A percentile compares a stretch with the other conserved stretches of the same genome.
These are phyloP conservation scores for Phanerotoma sp. DNA, from an alignment of 2,888 invertebrate genomes.

Conservation along the genomic window DNA sequence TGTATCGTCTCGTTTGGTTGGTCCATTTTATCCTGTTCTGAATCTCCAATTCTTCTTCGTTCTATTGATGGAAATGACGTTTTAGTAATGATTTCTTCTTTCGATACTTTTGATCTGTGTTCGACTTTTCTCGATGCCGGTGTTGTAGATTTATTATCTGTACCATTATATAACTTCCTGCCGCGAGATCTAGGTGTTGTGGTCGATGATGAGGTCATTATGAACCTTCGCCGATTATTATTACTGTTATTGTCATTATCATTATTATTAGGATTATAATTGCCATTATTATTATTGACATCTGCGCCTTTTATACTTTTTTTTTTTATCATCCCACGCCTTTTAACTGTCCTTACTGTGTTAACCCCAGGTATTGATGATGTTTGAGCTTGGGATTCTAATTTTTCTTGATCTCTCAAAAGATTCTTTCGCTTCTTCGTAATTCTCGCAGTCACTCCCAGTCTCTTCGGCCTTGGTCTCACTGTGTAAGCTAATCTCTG, in stretches of 20 bases:
- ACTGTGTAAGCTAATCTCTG: neutral
- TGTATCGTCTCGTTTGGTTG: slow-evolving; percentile 37
- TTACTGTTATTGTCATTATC: neutral
- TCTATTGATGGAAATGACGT: slow-evolving; percentile 35
- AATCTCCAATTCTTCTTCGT: neutral
- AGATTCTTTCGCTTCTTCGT: no score
- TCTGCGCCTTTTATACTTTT: no score
- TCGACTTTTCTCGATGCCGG: slow-evolving; percentile 38
- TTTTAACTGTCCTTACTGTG: no score
- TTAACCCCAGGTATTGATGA: no score
- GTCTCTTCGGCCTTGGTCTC: neutral
- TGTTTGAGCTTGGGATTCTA: no score
- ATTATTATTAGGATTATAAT: neutral
- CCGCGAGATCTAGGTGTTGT: no score
- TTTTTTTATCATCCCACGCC: no score
- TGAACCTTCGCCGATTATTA: slow-evolving; percentile 8
- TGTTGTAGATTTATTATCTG: slow-evolving; percentile 21
- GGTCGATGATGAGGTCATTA: slow-evolving; percentile 16
- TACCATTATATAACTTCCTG: no score
- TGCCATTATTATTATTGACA: no score
- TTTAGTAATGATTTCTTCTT: slow-evolving; percentile 42
- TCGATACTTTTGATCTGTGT: slow-evolving; percentile 42
- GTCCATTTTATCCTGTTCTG: no score
- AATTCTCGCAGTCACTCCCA: no score
- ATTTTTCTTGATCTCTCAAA: no score